phyloP scores from a whole-genome alignment of 2,888 invertebrate genomes.

The Phanerotoma sp. region DNA sequence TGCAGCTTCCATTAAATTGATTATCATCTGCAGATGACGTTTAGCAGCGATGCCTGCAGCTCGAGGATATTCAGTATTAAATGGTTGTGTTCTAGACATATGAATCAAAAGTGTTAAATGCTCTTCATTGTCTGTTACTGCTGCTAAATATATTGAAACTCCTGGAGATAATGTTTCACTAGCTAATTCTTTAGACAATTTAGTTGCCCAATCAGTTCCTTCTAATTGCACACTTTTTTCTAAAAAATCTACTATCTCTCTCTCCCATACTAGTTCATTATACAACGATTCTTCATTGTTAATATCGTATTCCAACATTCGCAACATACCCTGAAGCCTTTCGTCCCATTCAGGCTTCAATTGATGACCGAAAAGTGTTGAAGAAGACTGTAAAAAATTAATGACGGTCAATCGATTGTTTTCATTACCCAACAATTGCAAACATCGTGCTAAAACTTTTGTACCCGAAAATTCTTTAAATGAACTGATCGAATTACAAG shows the following conservation, averaged over 20 bases:
- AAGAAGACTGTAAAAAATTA: conserved; percentile 41
- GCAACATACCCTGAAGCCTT: conserved; percentile 38
- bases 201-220: conserved; percentile 45
- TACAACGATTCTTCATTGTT: neutral
- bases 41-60: conserved; percentile 48
- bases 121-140: conserved; percentile 41
- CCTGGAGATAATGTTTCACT: conserved; percentile 33
- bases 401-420: conserved; percentile 41
- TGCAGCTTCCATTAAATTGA: conserved; percentile 44
- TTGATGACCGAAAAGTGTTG: conserved; percentile 45
- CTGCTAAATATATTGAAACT: conserved; percentile 42
- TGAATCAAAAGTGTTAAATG: conserved; percentile 43
- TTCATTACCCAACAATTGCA: conserved; percentile 44
- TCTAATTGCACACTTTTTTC: conserved; percentile 47
- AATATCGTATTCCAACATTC: conserved; percentile 33
- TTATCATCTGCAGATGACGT: conserved; percentile 40
- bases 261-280: conserved; percentile 42
- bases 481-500: conserved; percentile 25
- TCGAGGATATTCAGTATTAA: conserved; percentile 40
- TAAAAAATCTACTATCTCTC: conserved; percentile 45
- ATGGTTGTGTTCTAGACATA: conserved; percentile 36
- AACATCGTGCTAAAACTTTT: conserved; percentile 46
- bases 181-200: conserved; percentile 46
- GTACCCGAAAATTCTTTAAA: conserved; percentile 46
- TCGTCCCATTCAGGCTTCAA: conserved; percentile 46